Evolutionary conservation across 2,797 vertebrate genomes (phyloP), one percentile per base, ranked within the genome.

Genomic region (Buceros bicornis): DNA sequence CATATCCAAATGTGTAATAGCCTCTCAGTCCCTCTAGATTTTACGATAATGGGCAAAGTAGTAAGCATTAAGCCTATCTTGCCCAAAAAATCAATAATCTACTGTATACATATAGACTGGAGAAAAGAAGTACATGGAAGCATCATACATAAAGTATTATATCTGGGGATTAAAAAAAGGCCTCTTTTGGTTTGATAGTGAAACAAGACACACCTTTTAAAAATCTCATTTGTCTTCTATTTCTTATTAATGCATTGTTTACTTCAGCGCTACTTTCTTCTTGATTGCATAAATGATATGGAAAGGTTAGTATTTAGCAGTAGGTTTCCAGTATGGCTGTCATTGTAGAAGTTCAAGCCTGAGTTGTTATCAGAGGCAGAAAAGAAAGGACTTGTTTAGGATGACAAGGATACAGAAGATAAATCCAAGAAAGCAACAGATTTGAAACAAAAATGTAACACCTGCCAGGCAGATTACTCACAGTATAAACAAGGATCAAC

Each of bases 401-500:
- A 79, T 48, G 58, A 88, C 67, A 94, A 53, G 35, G 31, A 73
- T 82, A 73, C 2, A 66, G 61, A 92, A 83, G 87, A 96, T 89
- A 91, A 95, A 86, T 79, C 65, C 31, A 89, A 86, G 47, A 87
- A 87, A 94, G 43, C 18, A 86, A 91, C 19, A 85, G 31, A 83
- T 90, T 84, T 85, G 54, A 90, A 82, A 87, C 78, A 91, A 91
- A 96, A 94, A 89, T 81, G 11, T 94, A 94, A 66, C 82, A 89
- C 90, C 74, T 93, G 58, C 35, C 89, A 93, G 57, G 25, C 40
- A 87, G 40, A 24, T 87, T 91, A 78, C 37, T 58, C 40, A 51
- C 70, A 67, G 17, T 60, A 84, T 77, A 95, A 96, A 93, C 70
- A 76, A 96, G 80, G 94, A 93, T 96, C 96, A 97, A 90, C 84